Conservation (phyloP, 2,113 vertebrate genomes). For the Neolamprologus brichardi region DNA sequence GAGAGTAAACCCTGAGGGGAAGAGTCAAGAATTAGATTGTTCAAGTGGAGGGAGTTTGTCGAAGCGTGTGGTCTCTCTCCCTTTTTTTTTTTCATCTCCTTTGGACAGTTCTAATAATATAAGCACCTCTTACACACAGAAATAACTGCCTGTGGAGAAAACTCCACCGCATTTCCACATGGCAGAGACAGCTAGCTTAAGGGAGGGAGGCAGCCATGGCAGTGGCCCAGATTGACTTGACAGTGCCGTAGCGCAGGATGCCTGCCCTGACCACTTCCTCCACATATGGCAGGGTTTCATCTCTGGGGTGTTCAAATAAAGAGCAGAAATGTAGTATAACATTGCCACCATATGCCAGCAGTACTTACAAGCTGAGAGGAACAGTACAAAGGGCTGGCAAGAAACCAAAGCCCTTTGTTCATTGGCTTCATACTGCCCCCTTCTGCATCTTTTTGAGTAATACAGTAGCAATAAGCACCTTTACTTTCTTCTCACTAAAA, state of each 20-base stretch:
- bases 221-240: slow-evolving; percentile 31
- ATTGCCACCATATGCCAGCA: slow-evolving; percentile 49
- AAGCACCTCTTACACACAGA: slow-evolving; percentile 2
- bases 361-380: slow-evolving; percentile 17
- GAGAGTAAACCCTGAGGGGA: not conserved
- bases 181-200: not conserved
- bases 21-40: not conserved
- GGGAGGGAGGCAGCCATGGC: slow-evolving; percentile 25
- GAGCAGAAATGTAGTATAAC: slow-evolving; percentile 18
- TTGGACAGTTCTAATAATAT: not conserved
- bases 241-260: slow-evolving; percentile 11
- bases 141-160: not conserved
- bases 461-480: not conserved
- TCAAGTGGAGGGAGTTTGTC: not conserved
- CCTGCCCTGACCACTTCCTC: slow-evolving; percentile 41
- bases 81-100: not conserved
- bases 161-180: slow-evolving; percentile 12
- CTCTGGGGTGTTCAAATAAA: slow-evolving; percentile 29
- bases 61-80: not conserved
- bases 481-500: not conserved
- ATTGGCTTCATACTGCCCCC: slow-evolving; percentile 48
- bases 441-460: not conserved
- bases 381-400: not conserved
- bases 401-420: not conserved
- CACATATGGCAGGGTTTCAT: slow-evolving; percentile 29